Conservation (phyloP, 1,140 invertebrate species). For the Odontomachus brunneus region DNA sequence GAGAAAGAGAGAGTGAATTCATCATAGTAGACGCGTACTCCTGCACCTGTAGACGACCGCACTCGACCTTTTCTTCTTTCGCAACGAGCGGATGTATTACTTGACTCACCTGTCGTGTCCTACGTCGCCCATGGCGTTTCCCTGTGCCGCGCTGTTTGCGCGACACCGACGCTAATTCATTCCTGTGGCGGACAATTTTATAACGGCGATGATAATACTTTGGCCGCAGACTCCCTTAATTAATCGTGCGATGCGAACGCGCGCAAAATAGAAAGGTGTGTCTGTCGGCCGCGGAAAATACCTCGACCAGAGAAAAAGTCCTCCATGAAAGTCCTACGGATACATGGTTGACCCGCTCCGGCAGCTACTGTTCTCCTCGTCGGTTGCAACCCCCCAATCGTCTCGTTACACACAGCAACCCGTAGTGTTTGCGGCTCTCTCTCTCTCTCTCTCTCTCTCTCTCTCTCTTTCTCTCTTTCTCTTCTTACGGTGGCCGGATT, state of each 20-base stretch:
- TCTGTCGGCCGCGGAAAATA: slow-evolving; percentile 46
- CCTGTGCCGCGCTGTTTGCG: slow-evolving; percentile 10
- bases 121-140: slow-evolving; percentile 10
- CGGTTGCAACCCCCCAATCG: slow-evolving; percentile 7
- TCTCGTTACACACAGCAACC: background rate
- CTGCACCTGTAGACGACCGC: slow-evolving; percentile 51
- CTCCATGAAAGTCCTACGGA: slow-evolving; percentile 47
- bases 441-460: no score
- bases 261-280: slow-evolving; percentile 49
- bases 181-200: slow-evolving; percentile 50
- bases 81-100: background rate
- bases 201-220: slow-evolving; percentile 45
- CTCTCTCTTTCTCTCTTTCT: no score
- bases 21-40: slow-evolving; percentile 2
- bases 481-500: slow-evolving; percentile 64
- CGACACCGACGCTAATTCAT: slow-evolving; percentile 43
- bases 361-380: no score
- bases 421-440: background rate
- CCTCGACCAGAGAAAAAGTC: background rate
- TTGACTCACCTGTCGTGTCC: background rate
- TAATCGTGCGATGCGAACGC: slow-evolving; percentile 41
- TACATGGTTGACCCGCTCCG: slow-evolving; percentile 46
- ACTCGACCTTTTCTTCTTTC: background rate
- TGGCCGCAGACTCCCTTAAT: slow-evolving; percentile 31
- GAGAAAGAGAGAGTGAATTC: background rate